These are phyloP conservation scores for Catonia carolina DNA, from an alignment of 2,888 invertebrate species.

Conservation along the genomic window DNA sequence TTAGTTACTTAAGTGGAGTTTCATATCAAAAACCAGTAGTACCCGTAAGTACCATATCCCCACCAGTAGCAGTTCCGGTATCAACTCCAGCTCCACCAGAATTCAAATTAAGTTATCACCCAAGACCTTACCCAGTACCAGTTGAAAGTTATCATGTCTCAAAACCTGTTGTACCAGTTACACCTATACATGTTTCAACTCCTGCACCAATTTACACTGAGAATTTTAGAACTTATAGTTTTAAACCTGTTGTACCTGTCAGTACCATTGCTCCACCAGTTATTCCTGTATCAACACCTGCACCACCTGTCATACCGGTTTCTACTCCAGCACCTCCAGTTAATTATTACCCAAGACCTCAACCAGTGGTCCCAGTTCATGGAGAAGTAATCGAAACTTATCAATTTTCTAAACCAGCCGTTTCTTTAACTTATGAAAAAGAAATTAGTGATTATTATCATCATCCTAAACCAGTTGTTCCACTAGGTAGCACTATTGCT, in stretches of 20 bases:
- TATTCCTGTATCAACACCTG: background rate
- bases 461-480: too few relatives aligned
- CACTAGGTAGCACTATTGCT: too few relatives aligned
- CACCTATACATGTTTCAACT: conserved; percentile 43
- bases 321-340: conserved; percentile 12
- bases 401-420: background rate
- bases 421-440: background rate
- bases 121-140: conserved; percentile 1
- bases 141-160: too few relatives aligned
- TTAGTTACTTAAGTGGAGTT: conserved; percentile 1
- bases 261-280: background rate
- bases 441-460: too few relatives aligned
- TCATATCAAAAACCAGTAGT: background rate
- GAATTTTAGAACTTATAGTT: too few relatives aligned
- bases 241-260: too few relatives aligned
- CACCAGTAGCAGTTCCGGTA: conserved; percentile 24
- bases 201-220: too few relatives aligned
- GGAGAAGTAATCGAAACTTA: background rate
- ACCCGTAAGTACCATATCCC: conserved; percentile 7
- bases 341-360: conserved; percentile 8
- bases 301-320: conserved; percentile 4
- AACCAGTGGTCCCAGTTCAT: conserved; percentile 3
- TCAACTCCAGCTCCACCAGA: conserved; percentile 34
- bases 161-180: conserved; percentile 24
- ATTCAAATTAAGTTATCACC: background rate